Conservation (phyloP, 2,888 invertebrate genomes). For the Lasioglossum malachurum region DNA sequence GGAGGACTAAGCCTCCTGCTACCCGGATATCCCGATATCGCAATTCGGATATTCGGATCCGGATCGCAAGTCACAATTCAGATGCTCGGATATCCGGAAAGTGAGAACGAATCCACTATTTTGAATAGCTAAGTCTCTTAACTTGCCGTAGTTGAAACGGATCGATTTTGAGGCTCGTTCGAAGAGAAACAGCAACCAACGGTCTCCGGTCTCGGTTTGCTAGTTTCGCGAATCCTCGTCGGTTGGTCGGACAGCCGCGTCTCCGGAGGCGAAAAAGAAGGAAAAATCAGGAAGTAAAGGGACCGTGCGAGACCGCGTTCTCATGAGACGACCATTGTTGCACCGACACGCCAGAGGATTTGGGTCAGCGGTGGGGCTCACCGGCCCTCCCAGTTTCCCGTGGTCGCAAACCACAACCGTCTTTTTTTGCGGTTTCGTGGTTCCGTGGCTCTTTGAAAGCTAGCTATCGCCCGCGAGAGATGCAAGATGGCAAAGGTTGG, state of each 20-base stretch:
- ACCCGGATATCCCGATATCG: too few relatives aligned
- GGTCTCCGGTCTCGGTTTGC: conserved; percentile 3
- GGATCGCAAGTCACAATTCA: too few relatives aligned
- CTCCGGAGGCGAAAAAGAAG: conserved; percentile 60
- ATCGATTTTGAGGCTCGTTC: not conserved
- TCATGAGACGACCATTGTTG: conserved; percentile 76
- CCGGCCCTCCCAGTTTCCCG: conserved; percentile 76
- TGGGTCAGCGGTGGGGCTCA: conserved; percentile 78
- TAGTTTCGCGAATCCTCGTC: conserved; percentile 12
- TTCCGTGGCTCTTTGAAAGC: conserved; percentile 65
- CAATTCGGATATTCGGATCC: too few relatives aligned
- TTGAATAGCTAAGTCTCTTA: not conserved
- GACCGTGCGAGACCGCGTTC: conserved; percentile 73
- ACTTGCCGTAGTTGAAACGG: not conserved
- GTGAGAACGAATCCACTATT: too few relatives aligned
- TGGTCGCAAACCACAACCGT: conserved; percentile 71
- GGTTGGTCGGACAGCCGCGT: conserved; percentile 28
- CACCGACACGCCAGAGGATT: conserved; percentile 71
- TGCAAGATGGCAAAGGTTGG: conserved; percentile 69
- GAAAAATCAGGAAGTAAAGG: conserved; percentile 71
- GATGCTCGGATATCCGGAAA: too few relatives aligned
- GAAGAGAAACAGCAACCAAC: not conserved
- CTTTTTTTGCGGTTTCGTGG: conserved; percentile 73
- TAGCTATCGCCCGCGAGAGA: conserved; percentile 62
- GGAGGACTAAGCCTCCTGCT: too few relatives aligned